phyloP scores from a whole-genome alignment of 2,797 vertebrate species.

The Epinephelus coioides region DNA sequence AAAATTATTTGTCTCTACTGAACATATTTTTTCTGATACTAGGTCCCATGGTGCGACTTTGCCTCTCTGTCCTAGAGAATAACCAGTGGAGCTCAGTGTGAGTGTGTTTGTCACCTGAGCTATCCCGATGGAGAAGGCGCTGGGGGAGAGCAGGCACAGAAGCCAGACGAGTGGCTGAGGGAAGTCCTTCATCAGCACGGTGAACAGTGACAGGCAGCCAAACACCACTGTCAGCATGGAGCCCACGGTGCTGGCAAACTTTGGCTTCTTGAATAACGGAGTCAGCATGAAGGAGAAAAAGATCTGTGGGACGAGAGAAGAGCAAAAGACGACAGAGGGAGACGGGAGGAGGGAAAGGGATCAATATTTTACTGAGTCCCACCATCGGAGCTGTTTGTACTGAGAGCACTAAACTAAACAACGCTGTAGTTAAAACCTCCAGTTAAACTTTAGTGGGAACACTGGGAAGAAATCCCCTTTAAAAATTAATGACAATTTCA shows the following conservation, averaged over 20 bases:
- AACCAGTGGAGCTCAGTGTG: too few species aligned
- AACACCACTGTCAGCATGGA: constrained; percentile 94
- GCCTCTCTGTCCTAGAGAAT: too few species aligned
- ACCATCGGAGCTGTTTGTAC: background rate
- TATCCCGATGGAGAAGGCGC: constrained; percentile 94
- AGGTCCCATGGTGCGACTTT: too few species aligned
- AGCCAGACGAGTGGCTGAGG: constrained; percentile 93
- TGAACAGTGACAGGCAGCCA: constrained; percentile 93
- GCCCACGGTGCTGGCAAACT: constrained; percentile 94
- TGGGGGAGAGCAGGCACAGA: constrained; percentile 94
- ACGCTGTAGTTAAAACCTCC: too few species aligned
- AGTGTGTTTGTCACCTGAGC: constrained; percentile 87
- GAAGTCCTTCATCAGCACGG: constrained; percentile 92
- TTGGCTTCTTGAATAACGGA: constrained; percentile 96
- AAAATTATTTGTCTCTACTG: too few species aligned
- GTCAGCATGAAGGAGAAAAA: constrained; percentile 98
- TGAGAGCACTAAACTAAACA: too few species aligned
- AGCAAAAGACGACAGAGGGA: background rate
- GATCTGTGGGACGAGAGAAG: constrained; percentile 81
- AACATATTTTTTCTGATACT: too few species aligned
- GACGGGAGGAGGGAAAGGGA: background rate
- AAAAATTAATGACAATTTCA: too few species aligned
- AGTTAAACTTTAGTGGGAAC: too few species aligned
- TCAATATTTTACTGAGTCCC: too few species aligned
- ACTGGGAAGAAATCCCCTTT: too few species aligned